phyloP scores from a whole-genome alignment of 2,888 invertebrate genomes.

The Galerucella calmariensis region DNA sequence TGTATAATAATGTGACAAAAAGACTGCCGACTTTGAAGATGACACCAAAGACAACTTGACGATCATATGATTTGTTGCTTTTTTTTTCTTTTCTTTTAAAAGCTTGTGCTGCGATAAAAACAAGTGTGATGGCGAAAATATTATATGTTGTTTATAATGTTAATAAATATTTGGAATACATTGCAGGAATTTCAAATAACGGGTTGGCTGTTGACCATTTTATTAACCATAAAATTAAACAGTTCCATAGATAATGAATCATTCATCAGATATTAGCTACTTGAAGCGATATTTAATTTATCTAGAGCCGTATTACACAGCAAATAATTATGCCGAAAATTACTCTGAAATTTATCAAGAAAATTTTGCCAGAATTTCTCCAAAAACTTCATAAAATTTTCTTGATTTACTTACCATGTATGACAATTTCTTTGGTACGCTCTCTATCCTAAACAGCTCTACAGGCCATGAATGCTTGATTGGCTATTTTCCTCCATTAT shows the following conservation, averaged over 20 bases:
- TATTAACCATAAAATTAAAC: constrained; percentile 5
- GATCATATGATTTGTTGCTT: constrained; percentile 11
- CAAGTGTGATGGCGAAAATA: background rate
- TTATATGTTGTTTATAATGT: background rate
- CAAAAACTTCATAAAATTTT: too few relatives aligned
- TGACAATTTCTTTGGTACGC: too few relatives aligned
- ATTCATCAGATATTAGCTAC: background rate
- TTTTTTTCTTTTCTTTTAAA: constrained; percentile 8
- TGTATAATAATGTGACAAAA: constrained; percentile 1
- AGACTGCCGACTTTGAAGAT: constrained; percentile 13
- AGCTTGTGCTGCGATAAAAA: background rate
- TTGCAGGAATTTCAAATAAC: background rate
- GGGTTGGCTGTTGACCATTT: background rate
- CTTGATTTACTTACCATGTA: too few relatives aligned
- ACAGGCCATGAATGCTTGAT: too few relatives aligned
- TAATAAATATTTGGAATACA: background rate
- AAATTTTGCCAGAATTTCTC: too few relatives aligned
- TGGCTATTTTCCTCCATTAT: too few relatives aligned
- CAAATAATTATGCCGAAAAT: too few relatives aligned
- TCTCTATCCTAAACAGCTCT: too few relatives aligned
- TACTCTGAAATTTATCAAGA: too few relatives aligned
- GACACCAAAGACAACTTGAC: constrained; percentile 12
- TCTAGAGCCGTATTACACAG: background rate
- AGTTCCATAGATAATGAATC: background rate
- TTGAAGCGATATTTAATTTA: background rate